Conservation (phyloP, 2,113 vertebrate genomes). For the Gallinago media region DNA sequence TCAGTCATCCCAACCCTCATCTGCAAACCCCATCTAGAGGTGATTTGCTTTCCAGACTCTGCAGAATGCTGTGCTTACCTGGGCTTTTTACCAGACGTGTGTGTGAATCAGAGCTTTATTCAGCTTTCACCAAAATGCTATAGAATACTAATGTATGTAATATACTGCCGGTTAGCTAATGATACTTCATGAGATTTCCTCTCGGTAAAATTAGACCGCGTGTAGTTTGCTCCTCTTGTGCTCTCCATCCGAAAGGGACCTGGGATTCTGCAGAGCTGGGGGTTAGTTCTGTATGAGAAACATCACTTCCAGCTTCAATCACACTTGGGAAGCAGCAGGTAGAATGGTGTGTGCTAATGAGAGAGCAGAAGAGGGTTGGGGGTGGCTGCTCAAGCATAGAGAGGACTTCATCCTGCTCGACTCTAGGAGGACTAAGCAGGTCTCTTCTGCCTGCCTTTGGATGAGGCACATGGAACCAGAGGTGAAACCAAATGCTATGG, state of each 20-base stretch:
- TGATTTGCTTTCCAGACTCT: neutral
- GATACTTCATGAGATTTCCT: neutral
- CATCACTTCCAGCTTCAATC: neutral
- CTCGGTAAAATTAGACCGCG: neutral
- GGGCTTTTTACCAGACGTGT: neutral
- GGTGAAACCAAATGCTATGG: neutral
- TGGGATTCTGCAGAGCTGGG: neutral
- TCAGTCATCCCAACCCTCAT: neutral
- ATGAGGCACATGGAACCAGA: neutral
- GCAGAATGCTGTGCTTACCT: neutral
- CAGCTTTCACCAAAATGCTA: neutral
- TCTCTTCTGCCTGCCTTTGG: neutral
- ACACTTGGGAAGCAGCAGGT: neutral
- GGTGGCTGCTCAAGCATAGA: neutral
- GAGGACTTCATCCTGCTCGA: neutral
- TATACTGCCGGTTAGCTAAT: neutral
- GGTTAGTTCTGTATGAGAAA: neutral
- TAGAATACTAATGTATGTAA: neutral
- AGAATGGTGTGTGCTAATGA: neutral
- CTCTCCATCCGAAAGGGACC: neutral
- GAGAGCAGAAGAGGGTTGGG: neutral
- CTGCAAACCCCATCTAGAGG: rapidly evolving
- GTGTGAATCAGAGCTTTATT: neutral
- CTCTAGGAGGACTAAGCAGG: too few species aligned
- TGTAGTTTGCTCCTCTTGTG: neutral